Conservation (phyloP, 2,888 invertebrate species). For the Eupithecia tripunctaria region DNA sequence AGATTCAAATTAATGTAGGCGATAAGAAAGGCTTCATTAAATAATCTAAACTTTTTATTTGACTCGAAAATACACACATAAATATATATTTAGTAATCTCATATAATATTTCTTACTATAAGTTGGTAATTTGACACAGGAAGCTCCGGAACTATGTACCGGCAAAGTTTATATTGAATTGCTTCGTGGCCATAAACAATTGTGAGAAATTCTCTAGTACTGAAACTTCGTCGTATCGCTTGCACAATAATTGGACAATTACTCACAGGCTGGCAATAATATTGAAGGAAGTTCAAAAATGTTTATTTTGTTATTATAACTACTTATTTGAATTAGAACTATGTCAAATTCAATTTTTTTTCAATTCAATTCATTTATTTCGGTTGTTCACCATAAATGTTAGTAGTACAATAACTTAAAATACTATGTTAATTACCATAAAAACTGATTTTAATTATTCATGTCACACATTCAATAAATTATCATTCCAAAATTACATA, state of each 20-base stretch:
- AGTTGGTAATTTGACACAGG: conserved; percentile 34
- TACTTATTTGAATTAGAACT: neutral
- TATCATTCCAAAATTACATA: too few relatives aligned
- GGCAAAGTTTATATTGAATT: conserved; percentile 39
- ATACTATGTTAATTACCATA: too few relatives aligned
- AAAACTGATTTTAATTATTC: too few relatives aligned
- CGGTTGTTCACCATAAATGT: too few relatives aligned
- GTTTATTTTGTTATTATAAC: neutral
- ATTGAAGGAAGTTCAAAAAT: conserved; percentile 28
- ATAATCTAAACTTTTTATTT: neutral
- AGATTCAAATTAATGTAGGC: too few relatives aligned
- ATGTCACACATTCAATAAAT: too few relatives aligned
- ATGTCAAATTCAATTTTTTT: too few relatives aligned
- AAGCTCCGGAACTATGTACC: conserved; percentile 37
- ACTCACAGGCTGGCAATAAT: conserved; percentile 45
- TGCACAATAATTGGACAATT: conserved; percentile 53
- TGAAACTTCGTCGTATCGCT: conserved; percentile 44
- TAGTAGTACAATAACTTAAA: too few relatives aligned
- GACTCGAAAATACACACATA: neutral
- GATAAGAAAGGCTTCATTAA: too few relatives aligned
- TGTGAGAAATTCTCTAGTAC: conserved; percentile 39
- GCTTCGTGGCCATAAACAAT: conserved; percentile 41
- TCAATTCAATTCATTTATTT: too few relatives aligned
- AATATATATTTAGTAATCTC: conserved; percentile 4
- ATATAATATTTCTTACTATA: conserved; percentile 26